These are phyloP conservation scores for Nymphicus hollandicus DNA, from an alignment of 2,113 vertebrate species.

Conservation along the genomic window DNA sequence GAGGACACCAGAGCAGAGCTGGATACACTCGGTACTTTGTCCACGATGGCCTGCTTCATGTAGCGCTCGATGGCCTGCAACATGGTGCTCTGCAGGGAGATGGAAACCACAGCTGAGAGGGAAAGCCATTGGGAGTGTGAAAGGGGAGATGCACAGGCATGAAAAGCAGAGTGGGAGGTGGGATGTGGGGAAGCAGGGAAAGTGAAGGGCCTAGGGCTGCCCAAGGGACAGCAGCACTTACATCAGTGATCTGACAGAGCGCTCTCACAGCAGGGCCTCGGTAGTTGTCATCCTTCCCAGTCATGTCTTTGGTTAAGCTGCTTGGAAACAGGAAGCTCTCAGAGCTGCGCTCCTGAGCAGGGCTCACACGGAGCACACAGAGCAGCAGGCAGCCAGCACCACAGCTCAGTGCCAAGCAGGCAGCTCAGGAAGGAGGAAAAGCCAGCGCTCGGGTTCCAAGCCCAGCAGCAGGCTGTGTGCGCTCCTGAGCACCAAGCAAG, in stretches of 20 bases:
- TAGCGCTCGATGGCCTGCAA: constrained; percentile 83
- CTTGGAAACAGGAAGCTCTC: not conserved
- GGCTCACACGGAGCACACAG: not conserved
- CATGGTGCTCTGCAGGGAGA: constrained; percentile 77
- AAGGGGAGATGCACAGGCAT: not conserved
- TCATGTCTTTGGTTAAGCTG: constrained; percentile 86
- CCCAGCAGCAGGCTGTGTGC: not conserved
- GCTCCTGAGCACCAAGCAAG: not conserved
- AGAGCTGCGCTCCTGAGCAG: not conserved
- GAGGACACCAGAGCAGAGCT: constrained; percentile 83
- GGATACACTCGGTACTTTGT: constrained; percentile 84
- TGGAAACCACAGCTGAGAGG: not conserved
- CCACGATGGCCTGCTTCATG: constrained; percentile 84
- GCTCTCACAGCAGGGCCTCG: constrained; percentile 80
- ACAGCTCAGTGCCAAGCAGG: not conserved
- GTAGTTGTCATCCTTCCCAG: constrained; percentile 83
- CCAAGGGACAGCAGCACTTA: constrained; percentile 57
- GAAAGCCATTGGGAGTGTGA: not conserved
- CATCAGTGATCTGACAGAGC: constrained; percentile 81
- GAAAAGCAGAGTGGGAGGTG: not conserved
- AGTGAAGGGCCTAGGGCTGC: not conserved
- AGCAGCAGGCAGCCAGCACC: not conserved
- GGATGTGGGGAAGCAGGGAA: not conserved
- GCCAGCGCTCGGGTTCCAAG: not conserved
- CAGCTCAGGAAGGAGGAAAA: not conserved